Base-by-base conservation (phyloP, 2,113 vertebrate genomes). In the Rhinogobius similis region DNA sequence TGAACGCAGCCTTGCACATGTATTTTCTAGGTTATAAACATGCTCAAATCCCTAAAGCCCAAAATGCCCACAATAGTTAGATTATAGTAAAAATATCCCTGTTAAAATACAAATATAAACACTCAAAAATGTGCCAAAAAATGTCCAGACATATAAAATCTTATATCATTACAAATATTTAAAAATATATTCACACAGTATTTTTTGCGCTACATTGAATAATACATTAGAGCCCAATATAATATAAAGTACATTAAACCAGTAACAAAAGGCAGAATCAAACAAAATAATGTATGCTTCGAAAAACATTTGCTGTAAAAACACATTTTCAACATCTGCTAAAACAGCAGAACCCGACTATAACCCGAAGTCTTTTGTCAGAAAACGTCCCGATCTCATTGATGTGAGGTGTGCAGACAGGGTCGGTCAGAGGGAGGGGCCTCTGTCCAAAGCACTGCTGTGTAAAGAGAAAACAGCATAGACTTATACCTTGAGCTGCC, bases 341-440 rank as follows among this genome's bases (percentile, higher is more conserved):
- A 58, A 36, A 64, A 62, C 70, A 62, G 38, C 46, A 36, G 24
- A 66, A 68, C 50, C 21, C 41, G 16, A 44, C 48, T 63, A n/a
- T 38, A 13, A 11, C 16, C 70, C 23, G 23, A 62, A 72, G 27
- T 38, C 26, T 56, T 43, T 32, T 10, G 69, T 26, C 29, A 55
- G 62, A 70, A 73, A 58, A n/a, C 29, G 14, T 39, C 44, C n/a
- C 16, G 39, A 13, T 36, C 39, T 55, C 13, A 36, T 16, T 43
- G 72, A 74, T 67, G 75, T 32, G 39, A 1, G 24, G 50, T 36
- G 46, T 58, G 26, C 43, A 65, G 43, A 79, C 55, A 29, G 48
- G 52, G 73, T 66, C 65, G 65, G 46, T 36, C 27, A 50, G 75
- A 48, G 8, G 53, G 62, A 46, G 44, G 59, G 13, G 24, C 55